Base-by-base conservation (phyloP, 2,888 invertebrate genomes). In the Zygothrica quintamaculata region DNA sequence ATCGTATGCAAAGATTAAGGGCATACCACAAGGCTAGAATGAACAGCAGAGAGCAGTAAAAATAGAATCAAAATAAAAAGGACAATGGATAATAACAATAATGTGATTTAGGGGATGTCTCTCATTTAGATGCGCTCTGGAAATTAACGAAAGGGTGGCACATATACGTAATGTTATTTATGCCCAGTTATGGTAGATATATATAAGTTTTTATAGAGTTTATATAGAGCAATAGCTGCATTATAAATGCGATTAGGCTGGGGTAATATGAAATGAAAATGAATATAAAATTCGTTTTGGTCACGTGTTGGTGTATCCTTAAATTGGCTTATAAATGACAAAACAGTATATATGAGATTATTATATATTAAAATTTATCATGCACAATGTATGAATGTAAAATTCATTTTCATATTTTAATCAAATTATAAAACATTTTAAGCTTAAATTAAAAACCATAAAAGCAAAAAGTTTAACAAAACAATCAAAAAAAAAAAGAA, bases 231-330 rank as follows among this genome's bases (percentile, higher is more conserved):
- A 59, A 50, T 51, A 74, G 65, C 55, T 47, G 75, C 47, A 55
- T 31, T 64, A 25, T 44, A 60, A 70, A 77, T 70, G 62, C 58
- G 74, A 85, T 82, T 78, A 85, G 25, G 16, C 33, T 42, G 7
- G 9, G 55, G n/a, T n/a, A n/a, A n/a, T n/a, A n/a, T n/a, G n/a
- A 42, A 68, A 65, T 77, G 75, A 67, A 74, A 88, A 89, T 89
- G 77, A 62, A 84, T 89, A 90, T 90, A 81, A 89, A 88, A 91
- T 91, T 89, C 78, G 91, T 88, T 88, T 75, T 90, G 90, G 90
- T 91, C 91, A 91, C 90, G 90, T 91, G 90, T 77, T 85, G 72
- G 74, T 73, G 84, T 80, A 76, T 80, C 76, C 65, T 65, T 71
- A 78, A 82, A 81, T 72, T 55, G 61, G 75, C 78, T 88, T 84